Base-by-base conservation (phyloP, 2,113 vertebrate species). In the Aegotheles bennettii region DNA sequence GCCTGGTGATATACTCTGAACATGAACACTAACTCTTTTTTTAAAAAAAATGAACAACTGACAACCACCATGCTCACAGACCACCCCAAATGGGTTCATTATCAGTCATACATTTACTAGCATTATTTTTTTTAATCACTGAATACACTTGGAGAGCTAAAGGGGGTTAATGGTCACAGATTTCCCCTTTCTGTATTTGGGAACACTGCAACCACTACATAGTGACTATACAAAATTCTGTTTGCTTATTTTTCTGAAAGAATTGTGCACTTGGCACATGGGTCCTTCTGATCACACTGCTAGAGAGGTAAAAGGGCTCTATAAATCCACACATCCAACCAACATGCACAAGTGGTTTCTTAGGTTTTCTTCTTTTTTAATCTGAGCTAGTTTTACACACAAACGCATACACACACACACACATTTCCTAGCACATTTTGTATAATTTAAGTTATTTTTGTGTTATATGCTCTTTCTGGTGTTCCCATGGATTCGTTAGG, bases 381-480 rank as follows among this genome's bases (percentile, higher is more conserved):
- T 87, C 83, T 69, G 42, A 79, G 17, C 61, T 87, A 50, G 57
- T 86, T 90, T 84, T 82, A 45, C 26, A 18, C 57, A 20, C 8
- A 57, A 45, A 38, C 1, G 5, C n/a, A 28, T 4, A 25, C 10
- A 36, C 51, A 33, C 42, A 23, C 40, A 35, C 36, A 60, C 51
- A 60, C 7, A 68, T 16, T 84, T 93, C 79, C 79, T 64, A 67
- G 48, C 53, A 87, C 28, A 83, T 88, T 97, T 92, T 96, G 76
- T 93, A 95, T 96, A 95, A 96, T 95, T 95, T 85, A 95, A 75
- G 78, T 94, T 95, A 96, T 95, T 96, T 96, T 94, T 93, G 42
- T 91, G 76, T 93, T 94, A 56, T 96, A 31, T 77, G 63, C 85
- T 92, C 90, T 95, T 96, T 92, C 89, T 94, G 64, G 93, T 88